Base-by-base conservation (phyloP, 1,140 invertebrate species). In the Archivesica marissinica region DNA sequence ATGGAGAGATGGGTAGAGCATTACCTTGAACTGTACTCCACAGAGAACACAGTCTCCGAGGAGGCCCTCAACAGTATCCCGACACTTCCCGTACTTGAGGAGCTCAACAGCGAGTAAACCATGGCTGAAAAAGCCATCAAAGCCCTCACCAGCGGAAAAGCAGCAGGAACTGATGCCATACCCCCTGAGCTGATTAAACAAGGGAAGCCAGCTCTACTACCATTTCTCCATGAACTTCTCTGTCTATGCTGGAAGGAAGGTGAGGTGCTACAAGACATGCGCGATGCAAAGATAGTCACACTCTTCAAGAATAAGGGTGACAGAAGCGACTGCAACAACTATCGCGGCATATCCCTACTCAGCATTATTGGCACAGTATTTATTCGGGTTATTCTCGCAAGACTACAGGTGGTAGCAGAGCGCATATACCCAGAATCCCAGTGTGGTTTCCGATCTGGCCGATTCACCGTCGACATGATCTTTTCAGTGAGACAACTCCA, bases 391-490 rank as follows among this genome's bases (percentile, higher is more conserved):
- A 50, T 33, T 17, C 7, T 54, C 74, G n/a, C n/a, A n/a, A n/a
- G n/a, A n/a, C n/a, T n/a, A n/a, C n/a, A n/a, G n/a, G n/a, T n/a
- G n/a, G n/a, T n/a, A n/a, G 47, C 74, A 11, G 47, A 52, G 11
- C 28, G 28, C 28, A 50, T 56, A 7, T 52, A 52, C 17, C 52
- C 25, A 13, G 47, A 30, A 50, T 76, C 47, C 54, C 7, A 54
- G 50, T 76, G 74, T 33, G 74, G 47, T 13, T 76, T 11, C 66
- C 28, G 44, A 33, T 54, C 74, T 9, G 50, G 35, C 17, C 23
- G 66, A 56, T 83, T 50, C 11, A 83, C 68, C 39, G 64, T 59
- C 9, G 70, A 83, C 35, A 74, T 75, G 70, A 61, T 83, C 15
- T 75, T 83, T 54, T 83, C 68, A 28, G 28, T 61, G 4, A 41